Evolutionary conservation across 1,140 invertebrate species (phyloP).

Genomic region (Adelges cooleyi): DNA sequence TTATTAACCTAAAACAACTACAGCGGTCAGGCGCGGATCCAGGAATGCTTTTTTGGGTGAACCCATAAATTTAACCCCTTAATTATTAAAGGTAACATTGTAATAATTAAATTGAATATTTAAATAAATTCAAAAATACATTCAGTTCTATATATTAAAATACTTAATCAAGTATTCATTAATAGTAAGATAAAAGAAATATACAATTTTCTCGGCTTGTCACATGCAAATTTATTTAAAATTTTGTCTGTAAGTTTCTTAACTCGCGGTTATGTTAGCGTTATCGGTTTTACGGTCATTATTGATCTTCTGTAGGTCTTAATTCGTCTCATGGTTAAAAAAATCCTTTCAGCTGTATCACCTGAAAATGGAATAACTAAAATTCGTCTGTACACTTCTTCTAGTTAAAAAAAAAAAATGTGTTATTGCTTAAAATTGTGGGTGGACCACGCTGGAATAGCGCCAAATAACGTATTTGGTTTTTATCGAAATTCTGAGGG

Average conservation of each 20-base stretch:
- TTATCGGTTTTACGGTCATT: constrained; percentile 2
- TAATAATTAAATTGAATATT: too few species aligned
- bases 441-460: too few species aligned
- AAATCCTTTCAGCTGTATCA: constrained; percentile 35
- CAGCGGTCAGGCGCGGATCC: background rate
- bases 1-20: too few species aligned
- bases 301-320: constrained; percentile 1
- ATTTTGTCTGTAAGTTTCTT: constrained; percentile 8
- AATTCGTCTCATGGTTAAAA: constrained; percentile 32
- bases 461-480: too few species aligned
- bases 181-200: too few species aligned
- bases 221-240: constrained; percentile 3
- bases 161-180: too few species aligned
- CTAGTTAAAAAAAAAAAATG: background rate
- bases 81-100: too few species aligned
- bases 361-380: constrained; percentile 36
- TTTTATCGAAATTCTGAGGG: too few species aligned
- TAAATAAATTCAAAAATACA: too few species aligned
- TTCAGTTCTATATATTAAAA: too few species aligned
- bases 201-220: constrained; percentile 3
- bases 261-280: background rate
- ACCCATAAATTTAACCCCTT: background rate
- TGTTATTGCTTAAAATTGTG: too few species aligned
- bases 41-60: background rate
- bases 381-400: constrained; percentile 31